A percentile compares a stretch with the other conserved stretches of the same genome.
phyloP scores from a whole-genome alignment of 1,140 invertebrate species.

The Ceratosolen fusciceps region DNA sequence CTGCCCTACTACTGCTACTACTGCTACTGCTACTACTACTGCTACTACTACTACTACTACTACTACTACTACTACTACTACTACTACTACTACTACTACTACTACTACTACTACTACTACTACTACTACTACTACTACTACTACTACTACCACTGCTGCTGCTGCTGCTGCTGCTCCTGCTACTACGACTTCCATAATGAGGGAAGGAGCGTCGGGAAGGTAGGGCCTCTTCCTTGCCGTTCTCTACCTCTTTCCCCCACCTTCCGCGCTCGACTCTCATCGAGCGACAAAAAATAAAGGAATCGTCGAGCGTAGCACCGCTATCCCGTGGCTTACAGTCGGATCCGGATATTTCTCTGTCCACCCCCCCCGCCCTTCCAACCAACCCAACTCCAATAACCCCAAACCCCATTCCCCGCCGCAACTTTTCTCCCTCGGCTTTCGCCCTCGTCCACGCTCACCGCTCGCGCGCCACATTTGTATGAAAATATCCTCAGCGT shows the following conservation, averaged over 20 bases:
- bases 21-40: not conserved
- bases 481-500: slow-evolving; percentile 26
- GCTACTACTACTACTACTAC: not conserved
- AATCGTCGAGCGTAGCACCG: not conserved
- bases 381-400: too few species aligned
- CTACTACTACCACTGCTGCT: too few species aligned
- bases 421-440: not conserved
- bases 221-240: not conserved
- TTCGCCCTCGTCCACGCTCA: not conserved
- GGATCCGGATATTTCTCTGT: slow-evolving; percentile 7
- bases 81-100: not conserved
- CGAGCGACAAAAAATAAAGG: slow-evolving; percentile 7
- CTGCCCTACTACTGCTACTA: not conserved
- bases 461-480: slow-evolving; percentile 34
- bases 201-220: not conserved
- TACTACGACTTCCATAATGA: slow-evolving; percentile 43
- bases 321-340: slow-evolving; percentile 1
- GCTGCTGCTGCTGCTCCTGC: not conserved
- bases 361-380: not conserved
- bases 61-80: not conserved
- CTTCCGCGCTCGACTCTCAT: too few species aligned
- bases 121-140: not conserved
- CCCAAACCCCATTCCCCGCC: too few species aligned
- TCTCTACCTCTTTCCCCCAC: too few species aligned
- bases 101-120: not conserved